These are phyloP conservation scores for Gymnopithys bicolor DNA, from an alignment of 2,797 vertebrate genomes.

Conservation along the genomic window DNA sequence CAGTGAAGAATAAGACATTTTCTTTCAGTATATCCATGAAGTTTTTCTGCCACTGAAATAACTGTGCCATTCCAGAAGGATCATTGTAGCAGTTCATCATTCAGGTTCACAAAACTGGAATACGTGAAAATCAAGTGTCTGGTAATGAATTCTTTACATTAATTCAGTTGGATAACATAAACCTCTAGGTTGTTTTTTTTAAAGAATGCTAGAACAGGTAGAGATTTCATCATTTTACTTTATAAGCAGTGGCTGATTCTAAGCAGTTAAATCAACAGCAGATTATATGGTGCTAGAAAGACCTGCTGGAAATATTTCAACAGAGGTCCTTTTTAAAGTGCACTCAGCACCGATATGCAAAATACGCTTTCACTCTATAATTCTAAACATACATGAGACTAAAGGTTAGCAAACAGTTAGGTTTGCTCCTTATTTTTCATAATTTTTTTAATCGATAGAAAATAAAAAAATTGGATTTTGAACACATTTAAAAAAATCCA, in stretches of 20 bases:
- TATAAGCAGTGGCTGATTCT: not conserved
- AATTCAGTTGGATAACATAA: not conserved
- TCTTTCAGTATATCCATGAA: not conserved
- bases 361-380: not conserved
- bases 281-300: slow-evolving; percentile 52
- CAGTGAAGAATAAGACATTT: not conserved
- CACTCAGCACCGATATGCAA: not conserved
- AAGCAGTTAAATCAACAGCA: not conserved
- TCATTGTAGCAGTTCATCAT: not conserved
- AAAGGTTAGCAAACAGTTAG: not conserved
- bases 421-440: not conserved
- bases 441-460: not conserved
- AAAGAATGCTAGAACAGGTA: not conserved
- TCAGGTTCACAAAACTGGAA: not conserved
- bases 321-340: slow-evolving; percentile 28
- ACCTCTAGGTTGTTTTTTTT: not conserved
- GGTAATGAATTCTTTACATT: not conserved
- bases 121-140: not conserved
- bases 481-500: not conserved
- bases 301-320: slow-evolving; percentile 1
- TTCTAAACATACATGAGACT: not conserved
- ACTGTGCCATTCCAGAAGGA: not conserved
- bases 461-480: not conserved
- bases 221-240: not conserved
- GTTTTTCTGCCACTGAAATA: not conserved